These are phyloP conservation scores for Champsocephalus gunnari DNA, from an alignment of 2,797 vertebrate genomes.

Conservation along the genomic window DNA sequence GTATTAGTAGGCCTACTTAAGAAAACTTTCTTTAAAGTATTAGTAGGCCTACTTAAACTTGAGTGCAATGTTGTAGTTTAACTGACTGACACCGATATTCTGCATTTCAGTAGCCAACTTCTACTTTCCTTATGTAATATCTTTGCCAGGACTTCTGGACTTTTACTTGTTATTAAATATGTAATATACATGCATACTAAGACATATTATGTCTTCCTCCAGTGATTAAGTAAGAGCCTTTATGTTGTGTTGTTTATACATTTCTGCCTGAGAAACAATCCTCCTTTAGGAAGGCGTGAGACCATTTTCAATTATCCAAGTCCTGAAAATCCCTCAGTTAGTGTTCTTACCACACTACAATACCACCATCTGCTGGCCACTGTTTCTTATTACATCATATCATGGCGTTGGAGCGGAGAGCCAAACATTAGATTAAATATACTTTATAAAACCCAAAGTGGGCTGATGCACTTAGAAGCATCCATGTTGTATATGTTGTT, in stretches of 20 bases:
- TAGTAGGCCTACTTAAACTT: background rate
- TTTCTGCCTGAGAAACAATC: background rate
- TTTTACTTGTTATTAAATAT: background rate
- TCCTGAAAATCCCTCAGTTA: background rate
- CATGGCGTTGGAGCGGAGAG: background rate
- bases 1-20: too few species aligned
- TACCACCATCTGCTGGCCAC: constrained; percentile 69
- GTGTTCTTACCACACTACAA: constrained; percentile 13
- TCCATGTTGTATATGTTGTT: too few species aligned
- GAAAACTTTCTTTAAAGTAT: background rate
- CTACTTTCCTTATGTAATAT: background rate
- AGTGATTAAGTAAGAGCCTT: background rate
- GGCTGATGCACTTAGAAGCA: too few species aligned
- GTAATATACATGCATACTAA: background rate
- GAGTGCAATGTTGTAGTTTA: background rate
- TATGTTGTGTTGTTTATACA: background rate
- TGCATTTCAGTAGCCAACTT: background rate
- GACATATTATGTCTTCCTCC: background rate
- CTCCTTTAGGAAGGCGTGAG: background rate
- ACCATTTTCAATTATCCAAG: background rate
- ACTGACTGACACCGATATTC: background rate
- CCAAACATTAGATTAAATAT: too few species aligned
- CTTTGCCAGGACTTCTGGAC: background rate
- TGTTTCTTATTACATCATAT: constrained; percentile 19
- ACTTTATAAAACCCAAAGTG: too few species aligned